Conservation (phyloP, 1,140 invertebrate species). For the Proctacanthus coquilletti region DNA sequence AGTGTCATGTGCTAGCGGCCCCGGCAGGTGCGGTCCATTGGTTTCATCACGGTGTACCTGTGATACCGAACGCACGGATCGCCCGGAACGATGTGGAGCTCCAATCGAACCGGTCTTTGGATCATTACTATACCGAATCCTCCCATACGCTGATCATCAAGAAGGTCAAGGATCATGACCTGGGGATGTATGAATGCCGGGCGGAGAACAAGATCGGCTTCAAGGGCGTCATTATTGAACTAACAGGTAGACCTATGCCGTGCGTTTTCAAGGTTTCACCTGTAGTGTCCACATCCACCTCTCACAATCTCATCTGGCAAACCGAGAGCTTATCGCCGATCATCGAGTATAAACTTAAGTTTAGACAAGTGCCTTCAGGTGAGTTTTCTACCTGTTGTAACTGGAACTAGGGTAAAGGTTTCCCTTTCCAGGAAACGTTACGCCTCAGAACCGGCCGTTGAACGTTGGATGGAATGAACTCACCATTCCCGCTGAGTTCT, state of each 20-base stretch:
- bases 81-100: conserved; percentile 27
- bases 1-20: conserved; percentile 49
- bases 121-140: conserved; percentile 16
- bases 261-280: conserved; percentile 41
- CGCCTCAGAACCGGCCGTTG: conserved; percentile 12
- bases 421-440: conserved; percentile 7
- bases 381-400: background rate
- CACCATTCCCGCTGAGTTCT: conserved; percentile 43
- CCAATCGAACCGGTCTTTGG: conserved; percentile 11
- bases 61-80: conserved; percentile 39
- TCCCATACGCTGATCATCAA: conserved; percentile 50
- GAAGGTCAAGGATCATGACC: conserved; percentile 48
- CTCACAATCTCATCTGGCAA: conserved; percentile 52
- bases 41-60: conserved; percentile 38
- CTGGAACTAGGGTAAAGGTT: conserved; percentile 2
- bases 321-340: conserved; percentile 52
- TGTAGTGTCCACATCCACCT: conserved; percentile 20
- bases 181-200: conserved; percentile 60
- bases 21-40: conserved; percentile 46
- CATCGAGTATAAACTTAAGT: conserved; percentile 49
- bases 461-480: conserved; percentile 42
- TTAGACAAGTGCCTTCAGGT: conserved; percentile 32
- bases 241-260: conserved; percentile 38
- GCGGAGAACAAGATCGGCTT: conserved; percentile 55
- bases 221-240: conserved; percentile 34